Base-by-base conservation (phyloP, 2,113 vertebrate species). In the Pristiophorus japonicus region DNA sequence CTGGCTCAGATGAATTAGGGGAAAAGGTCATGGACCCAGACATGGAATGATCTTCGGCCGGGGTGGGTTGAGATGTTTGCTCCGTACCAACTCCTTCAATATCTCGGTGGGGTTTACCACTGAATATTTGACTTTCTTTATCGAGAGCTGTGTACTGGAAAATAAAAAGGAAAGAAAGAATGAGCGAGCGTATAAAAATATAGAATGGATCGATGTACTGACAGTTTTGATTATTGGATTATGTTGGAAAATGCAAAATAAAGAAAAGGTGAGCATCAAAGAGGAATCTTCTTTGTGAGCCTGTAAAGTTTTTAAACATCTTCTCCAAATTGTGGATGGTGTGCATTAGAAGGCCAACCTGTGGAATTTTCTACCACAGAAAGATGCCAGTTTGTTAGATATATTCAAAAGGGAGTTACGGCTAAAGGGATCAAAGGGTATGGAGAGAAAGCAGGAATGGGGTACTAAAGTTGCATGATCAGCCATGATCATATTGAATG, bases 131-230 rank as follows among this genome's bases (percentile, higher is more conserved):
- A 38, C 96, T 98, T 97, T 98, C 98, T 97, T 99, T 99, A 99
- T 99, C 99, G 97, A 99, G 98, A 97, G 99, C 99, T 96, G 99
- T 99, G 97, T 98, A 99, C 99, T 99, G 97, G n/a, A 38, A 97
- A 96, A 96, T 75, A 94, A 96, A 95, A 97, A 73, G 45, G 14
- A 22, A 51, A 70, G 66, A 70, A 27, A 94, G 93, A 47, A 73
- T 70, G 66, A 94, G 24, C 42, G 66, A 70, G 11, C n/a, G 1
- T 92, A 63, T 38, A 92, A 92, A 81, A 91, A 92, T 63, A 63
- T 63, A 92, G 88, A 92, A 65, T 63, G 88, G 59, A 8, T 92
- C 18, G 59, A 92, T 63, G 59, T 22, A 7, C 59, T 92, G 38
- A 92, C 38, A 34, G 34, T n/a, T 11, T 63, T 18, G 42, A 22